phyloP scores from a whole-genome alignment of 2,113 vertebrate genomes.

The Cnemophilus loriae region DNA sequence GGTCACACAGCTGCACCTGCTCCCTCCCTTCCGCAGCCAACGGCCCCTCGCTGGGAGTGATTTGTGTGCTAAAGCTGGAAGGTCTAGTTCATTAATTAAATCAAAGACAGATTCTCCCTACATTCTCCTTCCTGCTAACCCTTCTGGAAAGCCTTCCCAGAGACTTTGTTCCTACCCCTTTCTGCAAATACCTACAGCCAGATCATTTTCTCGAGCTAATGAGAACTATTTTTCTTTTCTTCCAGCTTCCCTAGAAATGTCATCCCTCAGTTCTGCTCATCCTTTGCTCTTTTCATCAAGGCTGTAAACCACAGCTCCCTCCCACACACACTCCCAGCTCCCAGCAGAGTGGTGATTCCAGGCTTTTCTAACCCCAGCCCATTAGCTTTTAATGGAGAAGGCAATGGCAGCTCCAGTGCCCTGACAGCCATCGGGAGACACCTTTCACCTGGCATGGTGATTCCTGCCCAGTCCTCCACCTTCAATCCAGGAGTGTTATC shows the following conservation, averaged over 20 bases:
- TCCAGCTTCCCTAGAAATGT: not conserved
- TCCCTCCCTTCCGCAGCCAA: not conserved
- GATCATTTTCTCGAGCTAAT: not conserved
- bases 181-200: not conserved
- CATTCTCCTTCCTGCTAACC: not conserved
- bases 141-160: not conserved
- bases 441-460: not conserved
- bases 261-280: not conserved
- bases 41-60: not conserved
- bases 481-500: not conserved
- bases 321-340: not conserved
- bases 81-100: conserved; percentile 6
- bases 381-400: not conserved
- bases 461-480: not conserved
- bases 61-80: not conserved
- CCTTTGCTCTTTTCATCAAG: not conserved
- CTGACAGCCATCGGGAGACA: not conserved
- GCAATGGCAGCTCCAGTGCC: not conserved
- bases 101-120: not conserved
- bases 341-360: not conserved
- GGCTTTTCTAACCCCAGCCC: not conserved
- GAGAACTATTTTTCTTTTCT: not conserved
- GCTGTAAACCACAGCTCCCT: not conserved
- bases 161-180: not conserved
- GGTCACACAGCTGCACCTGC: not conserved